Evolutionary conservation across 2,888 invertebrate species (phyloP).

Genomic region (Erpobdella octoculata): DNA sequence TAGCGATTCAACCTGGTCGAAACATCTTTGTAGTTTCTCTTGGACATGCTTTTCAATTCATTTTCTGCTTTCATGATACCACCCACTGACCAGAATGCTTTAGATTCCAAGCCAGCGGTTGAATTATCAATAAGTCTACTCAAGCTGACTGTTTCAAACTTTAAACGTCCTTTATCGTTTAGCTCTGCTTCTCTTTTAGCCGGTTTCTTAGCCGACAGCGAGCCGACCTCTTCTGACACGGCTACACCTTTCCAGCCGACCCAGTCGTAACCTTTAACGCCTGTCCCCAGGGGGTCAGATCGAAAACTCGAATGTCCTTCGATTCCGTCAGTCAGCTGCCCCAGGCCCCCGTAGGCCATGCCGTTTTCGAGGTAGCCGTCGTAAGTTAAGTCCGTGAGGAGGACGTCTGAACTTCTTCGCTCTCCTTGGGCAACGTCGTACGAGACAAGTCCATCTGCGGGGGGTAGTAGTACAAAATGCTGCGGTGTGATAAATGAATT

Average conservation of each 20-base stretch:
- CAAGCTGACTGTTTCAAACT: too few species aligned
- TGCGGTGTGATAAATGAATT: too few species aligned
- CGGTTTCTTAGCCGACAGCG: too few species aligned
- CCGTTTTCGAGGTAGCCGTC: conserved; percentile 64
- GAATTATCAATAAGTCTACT: too few species aligned
- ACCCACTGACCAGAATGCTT: too few species aligned
- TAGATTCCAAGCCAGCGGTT: too few species aligned
- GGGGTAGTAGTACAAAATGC: too few species aligned
- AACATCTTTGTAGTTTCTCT: neutral
- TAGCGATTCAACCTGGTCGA: neutral
- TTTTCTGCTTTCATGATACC: too few species aligned
- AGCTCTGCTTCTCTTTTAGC: too few species aligned
- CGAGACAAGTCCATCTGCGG: conserved; percentile 69
- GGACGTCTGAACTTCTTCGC: conserved; percentile 69
- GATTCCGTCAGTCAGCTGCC: conserved; percentile 73
- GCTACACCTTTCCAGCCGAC: conserved; percentile 68
- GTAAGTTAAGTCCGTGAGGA: conserved; percentile 75
- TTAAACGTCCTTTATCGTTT: too few species aligned
- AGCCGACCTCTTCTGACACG: neutral
- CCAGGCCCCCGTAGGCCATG: conserved; percentile 67
- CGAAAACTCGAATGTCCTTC: conserved; percentile 70
- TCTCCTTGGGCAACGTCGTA: conserved; percentile 84
- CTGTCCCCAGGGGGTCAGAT: conserved; percentile 59
- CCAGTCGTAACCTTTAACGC: conserved; percentile 67
- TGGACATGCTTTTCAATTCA: too few species aligned